Evolutionary conservation across 2,797 vertebrate genomes (phyloP).

Genomic region (Bradypodion ventrale): DNA sequence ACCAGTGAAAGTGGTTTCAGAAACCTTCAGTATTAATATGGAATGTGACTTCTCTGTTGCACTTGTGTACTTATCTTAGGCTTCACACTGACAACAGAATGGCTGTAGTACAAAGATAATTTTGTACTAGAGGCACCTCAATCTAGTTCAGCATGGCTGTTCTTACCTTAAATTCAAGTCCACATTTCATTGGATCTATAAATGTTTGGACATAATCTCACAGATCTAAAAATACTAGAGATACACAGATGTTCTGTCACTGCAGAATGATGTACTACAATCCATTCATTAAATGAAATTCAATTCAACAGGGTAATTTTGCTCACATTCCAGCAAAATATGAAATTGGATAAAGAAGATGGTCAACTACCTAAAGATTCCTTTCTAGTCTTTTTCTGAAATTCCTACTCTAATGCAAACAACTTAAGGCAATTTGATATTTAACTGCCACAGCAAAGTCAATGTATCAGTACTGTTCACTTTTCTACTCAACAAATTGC

Average conservation of each 20-base stretch:
- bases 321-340: neutral
- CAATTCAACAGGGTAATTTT: neutral
- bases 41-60: no score
- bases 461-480: neutral
- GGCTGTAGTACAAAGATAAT: no score
- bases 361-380: neutral
- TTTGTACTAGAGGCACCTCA: no score
- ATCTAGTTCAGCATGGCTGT: no score
- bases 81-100: no score
- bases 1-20: no score
- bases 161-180: no score
- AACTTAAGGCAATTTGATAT: neutral
- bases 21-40: no score
- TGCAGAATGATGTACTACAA: neutral
- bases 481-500: neutral
- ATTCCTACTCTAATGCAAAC: fast-evolving
- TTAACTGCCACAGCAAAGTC: neutral
- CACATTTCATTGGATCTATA: no score
- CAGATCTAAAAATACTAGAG: no score
- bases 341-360: neutral
- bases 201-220: no score
- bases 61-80: no score
- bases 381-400: neutral
- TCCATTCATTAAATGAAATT: slow-evolving; percentile 20
- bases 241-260: neutral